Percentiles rank a stretch among this genome's conserved stretches.
These are phyloP conservation scores for Agrochola circellaris DNA, from an alignment of 2,888 invertebrate species.

Conservation along the genomic window DNA sequence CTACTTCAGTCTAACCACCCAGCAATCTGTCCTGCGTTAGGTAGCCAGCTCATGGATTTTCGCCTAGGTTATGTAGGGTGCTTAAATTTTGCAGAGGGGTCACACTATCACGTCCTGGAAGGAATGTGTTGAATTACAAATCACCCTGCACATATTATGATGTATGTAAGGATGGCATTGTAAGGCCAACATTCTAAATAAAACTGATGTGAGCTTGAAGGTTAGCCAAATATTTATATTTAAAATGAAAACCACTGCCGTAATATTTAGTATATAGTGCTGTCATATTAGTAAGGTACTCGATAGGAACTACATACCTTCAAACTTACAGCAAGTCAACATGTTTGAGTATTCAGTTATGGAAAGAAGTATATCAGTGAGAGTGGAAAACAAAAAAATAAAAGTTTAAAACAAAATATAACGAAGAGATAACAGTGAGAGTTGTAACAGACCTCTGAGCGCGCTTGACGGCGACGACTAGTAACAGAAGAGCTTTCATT, in stretches of 20 bases:
- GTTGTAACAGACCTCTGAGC: conserved; percentile 65
- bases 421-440: conserved; percentile 64
- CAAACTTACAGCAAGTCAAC: conserved; percentile 72
- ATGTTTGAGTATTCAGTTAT: conserved; percentile 67
- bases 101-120: background rate
- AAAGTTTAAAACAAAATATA: conserved; percentile 67
- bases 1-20: background rate
- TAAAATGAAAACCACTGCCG: background rate
- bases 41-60: background rate
- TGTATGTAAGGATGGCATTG: conserved; percentile 28
- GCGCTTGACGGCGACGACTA: conserved; percentile 64
- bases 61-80: background rate
- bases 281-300: background rate
- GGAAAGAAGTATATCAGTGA: conserved; percentile 71
- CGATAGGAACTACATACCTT: conserved; percentile 60
- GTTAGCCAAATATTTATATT: background rate
- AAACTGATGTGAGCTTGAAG: conserved; percentile 47
- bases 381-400: conserved; percentile 71
- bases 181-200: conserved; percentile 34
- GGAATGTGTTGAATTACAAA: background rate
- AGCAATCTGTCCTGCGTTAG: background rate
- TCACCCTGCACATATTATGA: background rate
- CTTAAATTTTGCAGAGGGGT: background rate
- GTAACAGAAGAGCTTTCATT: conserved; percentile 10
- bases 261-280: too few species aligned